These are phyloP conservation scores for Cynopterus brachyotis DNA, from an alignment of 2,113 vertebrate genomes.

Conservation along the genomic window DNA sequence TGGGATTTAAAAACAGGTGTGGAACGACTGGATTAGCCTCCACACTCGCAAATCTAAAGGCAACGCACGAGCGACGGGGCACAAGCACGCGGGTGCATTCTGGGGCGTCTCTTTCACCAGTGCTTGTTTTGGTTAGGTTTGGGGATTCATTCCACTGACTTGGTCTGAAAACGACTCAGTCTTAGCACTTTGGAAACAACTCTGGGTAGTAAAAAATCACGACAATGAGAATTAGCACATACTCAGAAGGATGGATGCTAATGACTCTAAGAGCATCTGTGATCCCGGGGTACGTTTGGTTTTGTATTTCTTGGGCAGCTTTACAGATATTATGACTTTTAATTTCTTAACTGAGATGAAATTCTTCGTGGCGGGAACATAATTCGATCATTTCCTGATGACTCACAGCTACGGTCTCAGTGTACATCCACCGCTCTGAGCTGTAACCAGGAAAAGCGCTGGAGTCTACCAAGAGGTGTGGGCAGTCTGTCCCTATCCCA, in stretches of 20 bases:
- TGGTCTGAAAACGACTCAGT: neutral
- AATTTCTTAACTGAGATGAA: neutral
- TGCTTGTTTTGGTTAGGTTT: neutral
- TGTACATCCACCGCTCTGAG: neutral
- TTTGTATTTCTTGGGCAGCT: neutral
- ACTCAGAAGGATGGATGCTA: neutral
- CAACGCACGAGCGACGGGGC: neutral
- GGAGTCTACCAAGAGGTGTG: neutral
- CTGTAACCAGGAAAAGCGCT: neutral
- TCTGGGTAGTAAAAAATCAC: neutral
- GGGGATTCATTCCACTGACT: neutral
- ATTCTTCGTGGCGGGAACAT: neutral
- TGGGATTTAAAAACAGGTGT: neutral
- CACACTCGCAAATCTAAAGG: neutral
- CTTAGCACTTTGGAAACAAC: neutral
- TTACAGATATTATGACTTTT: neutral
- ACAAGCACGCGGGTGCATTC: neutral
- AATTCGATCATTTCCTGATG: neutral
- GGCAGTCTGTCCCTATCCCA: neutral
- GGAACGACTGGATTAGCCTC: neutral
- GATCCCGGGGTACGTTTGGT: neutral
- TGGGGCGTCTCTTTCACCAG: neutral
- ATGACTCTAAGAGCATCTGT: neutral
- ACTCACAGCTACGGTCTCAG: neutral
- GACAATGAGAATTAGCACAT: neutral